Conservation (phyloP, 2,113 vertebrate species). For the Tragelaphus strepsiceros region DNA sequence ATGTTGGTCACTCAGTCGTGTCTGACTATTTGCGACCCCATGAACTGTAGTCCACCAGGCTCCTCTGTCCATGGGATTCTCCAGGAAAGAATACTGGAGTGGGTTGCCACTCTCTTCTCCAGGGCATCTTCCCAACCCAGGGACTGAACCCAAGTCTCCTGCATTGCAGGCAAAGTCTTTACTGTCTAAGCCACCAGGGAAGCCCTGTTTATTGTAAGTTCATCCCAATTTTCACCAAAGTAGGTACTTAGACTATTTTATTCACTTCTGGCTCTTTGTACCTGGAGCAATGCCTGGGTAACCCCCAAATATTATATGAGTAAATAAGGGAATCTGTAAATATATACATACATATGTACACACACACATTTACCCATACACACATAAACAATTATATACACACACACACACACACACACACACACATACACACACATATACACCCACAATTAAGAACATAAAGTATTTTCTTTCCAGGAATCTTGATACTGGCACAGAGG, state of each 20-base stretch:
- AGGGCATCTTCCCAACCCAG: not conserved
- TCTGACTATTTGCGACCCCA: too few species aligned
- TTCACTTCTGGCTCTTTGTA: not conserved
- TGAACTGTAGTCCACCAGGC: not conserved
- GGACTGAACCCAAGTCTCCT: not conserved
- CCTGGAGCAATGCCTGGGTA: not conserved
- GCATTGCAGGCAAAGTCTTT: not conserved
- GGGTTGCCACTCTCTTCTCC: not conserved
- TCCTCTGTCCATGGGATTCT: not conserved
- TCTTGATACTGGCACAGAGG: not conserved
- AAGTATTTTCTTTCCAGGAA: not conserved
- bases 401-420: not conserved
- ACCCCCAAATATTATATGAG: not conserved
- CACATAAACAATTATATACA: not conserved
- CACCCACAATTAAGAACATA: not conserved
- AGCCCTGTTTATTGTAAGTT: not conserved
- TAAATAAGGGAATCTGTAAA: not conserved
- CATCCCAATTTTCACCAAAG: not conserved
- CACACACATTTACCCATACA: not conserved
- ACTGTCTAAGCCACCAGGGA: not conserved
- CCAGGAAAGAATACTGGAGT: not conserved
- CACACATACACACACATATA: not conserved
- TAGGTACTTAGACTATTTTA: not conserved
- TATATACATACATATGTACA: too few species aligned
- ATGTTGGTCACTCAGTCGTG: not conserved